These are phyloP conservation scores for Drosophila tani DNA, from an alignment of 1,140 invertebrate genomes.

Conservation along the genomic window DNA sequence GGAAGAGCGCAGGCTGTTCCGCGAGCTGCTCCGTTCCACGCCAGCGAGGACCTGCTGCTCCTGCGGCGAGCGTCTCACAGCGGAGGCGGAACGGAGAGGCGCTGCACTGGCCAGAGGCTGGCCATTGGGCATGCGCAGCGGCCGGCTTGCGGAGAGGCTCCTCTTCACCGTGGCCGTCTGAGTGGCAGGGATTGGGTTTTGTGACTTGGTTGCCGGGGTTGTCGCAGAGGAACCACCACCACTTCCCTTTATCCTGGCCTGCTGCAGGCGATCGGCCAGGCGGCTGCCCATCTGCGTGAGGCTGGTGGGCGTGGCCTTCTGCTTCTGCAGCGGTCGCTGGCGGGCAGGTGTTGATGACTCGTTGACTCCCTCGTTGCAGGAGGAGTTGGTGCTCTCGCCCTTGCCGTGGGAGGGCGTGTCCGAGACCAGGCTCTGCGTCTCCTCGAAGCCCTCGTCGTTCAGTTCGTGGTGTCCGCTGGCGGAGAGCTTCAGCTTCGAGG, in stretches of 20 bases:
- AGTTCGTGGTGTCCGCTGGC: constrained; percentile 88
- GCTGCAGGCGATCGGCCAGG: constrained; percentile 73
- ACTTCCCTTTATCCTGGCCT: constrained; percentile 53
- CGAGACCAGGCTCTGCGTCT: constrained; percentile 93
- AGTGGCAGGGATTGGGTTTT: constrained; percentile 53
- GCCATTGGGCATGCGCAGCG: constrained; percentile 72
- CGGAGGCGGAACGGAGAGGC: constrained; percentile 48
- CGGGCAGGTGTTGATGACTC: constrained; percentile 51
- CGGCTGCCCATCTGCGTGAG: constrained; percentile 72
- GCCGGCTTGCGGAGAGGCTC: constrained; percentile 63
- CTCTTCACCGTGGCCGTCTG: constrained; percentile 49
- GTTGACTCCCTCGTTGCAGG: constrained; percentile 86
- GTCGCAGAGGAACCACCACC: constrained; percentile 14
- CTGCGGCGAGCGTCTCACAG: constrained; percentile 76
- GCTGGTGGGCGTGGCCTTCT: constrained; percentile 64
- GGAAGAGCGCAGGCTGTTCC: constrained; percentile 92
- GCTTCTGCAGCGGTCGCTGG: constrained; percentile 59
- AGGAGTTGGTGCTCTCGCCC: constrained; percentile 87
- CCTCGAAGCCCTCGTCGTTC: constrained; percentile 95
- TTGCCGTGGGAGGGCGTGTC: constrained; percentile 92
- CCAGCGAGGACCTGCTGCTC: constrained; percentile 82
- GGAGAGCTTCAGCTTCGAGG: constrained; percentile 52
- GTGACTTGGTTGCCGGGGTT: constrained; percentile 48
- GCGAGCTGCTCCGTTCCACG: constrained; percentile 88
- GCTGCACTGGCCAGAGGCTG: constrained; percentile 50